Percentiles rank a stretch among this genome's conserved stretches.
Evolutionary conservation across 2,888 invertebrate species (phyloP).

Genomic region (Morpho deidamia): DNA sequence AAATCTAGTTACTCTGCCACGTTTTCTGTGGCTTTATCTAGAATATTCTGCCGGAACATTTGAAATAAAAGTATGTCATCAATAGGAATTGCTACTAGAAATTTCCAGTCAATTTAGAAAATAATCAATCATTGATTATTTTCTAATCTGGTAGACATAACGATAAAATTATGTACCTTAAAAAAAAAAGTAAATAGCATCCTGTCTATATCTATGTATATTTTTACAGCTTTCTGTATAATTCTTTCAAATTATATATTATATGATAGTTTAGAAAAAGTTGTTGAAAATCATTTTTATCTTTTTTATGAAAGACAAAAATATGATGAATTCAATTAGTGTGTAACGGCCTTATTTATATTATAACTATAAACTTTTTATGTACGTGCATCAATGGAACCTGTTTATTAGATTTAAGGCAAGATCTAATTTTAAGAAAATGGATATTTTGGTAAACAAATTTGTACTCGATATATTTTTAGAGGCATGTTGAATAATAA

Average conservation of each 20-base stretch:
- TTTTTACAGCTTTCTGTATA: neutral
- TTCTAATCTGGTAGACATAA: too few relatives aligned
- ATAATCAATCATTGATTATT: too few relatives aligned
- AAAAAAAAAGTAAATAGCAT: neutral
- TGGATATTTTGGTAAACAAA: slow-evolving; percentile 35
- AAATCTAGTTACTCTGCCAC: too few relatives aligned
- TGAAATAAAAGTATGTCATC: too few relatives aligned
- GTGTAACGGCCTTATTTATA: neutral
- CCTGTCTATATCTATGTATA: neutral
- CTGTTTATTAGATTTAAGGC: slow-evolving; percentile 33
- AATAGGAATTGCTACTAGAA: too few relatives aligned
- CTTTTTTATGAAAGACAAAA: slow-evolving; percentile 20
- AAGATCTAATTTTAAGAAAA: slow-evolving; percentile 36
- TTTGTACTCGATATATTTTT: slow-evolving; percentile 44
- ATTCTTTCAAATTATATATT: slow-evolving; percentile 5
- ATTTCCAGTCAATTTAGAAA: too few relatives aligned
- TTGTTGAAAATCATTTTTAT: slow-evolving; percentile 17
- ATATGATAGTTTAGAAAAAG: neutral
- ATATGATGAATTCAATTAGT: slow-evolving; percentile 16
- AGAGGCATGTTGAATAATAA: slow-evolving; percentile 70
- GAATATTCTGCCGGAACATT: too few relatives aligned
- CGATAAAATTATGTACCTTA: too few relatives aligned
- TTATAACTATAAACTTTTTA: slow-evolving; percentile 17
- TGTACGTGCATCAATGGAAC: slow-evolving; percentile 13
- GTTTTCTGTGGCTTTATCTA: too few relatives aligned